These are phyloP conservation scores for Conus ventricosus DNA, from an alignment of 1,140 invertebrate species.

Conservation along the genomic window DNA sequence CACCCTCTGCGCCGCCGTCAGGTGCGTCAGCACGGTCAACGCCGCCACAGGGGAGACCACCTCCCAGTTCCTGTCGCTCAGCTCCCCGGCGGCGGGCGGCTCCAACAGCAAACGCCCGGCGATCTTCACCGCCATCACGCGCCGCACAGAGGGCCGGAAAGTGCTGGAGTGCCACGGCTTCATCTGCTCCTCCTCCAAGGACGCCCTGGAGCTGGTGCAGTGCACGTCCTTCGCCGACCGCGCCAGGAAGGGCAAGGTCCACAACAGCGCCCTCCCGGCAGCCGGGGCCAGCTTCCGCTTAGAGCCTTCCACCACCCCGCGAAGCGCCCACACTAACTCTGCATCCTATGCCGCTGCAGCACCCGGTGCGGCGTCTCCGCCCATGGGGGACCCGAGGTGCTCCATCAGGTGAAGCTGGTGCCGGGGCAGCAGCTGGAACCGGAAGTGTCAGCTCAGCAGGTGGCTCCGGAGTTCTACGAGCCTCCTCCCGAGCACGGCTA, in stretches of 20 bases:
- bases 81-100: constrained; percentile 82
- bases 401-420: constrained; percentile 46
- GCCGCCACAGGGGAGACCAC: constrained; percentile 68
- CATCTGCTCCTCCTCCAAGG: constrained; percentile 85
- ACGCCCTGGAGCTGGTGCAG: constrained; percentile 71
- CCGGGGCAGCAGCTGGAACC: constrained; percentile 36
- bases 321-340: not conserved
- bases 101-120: constrained; percentile 87
- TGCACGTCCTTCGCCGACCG: constrained; percentile 62
- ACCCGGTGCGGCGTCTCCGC: not conserved
- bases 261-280: not conserved
- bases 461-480: constrained; percentile 63
- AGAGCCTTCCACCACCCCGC: not conserved
- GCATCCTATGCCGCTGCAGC: not conserved
- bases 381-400: constrained; percentile 5
- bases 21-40: constrained; percentile 63
- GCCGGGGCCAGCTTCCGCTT: not conserved
- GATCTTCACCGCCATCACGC: constrained; percentile 94
- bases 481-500: constrained; percentile 63
- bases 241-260: constrained; percentile 50
- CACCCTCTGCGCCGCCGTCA: constrained; percentile 97
- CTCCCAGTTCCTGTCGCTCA: constrained; percentile 92
- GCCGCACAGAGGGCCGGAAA: constrained; percentile 97
- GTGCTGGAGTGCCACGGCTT: constrained; percentile 99
- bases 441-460: constrained; percentile 35